These are phyloP conservation scores for Pangasius larnaudii DNA, from an alignment of 2,797 vertebrate species.

Conservation along the genomic window DNA sequence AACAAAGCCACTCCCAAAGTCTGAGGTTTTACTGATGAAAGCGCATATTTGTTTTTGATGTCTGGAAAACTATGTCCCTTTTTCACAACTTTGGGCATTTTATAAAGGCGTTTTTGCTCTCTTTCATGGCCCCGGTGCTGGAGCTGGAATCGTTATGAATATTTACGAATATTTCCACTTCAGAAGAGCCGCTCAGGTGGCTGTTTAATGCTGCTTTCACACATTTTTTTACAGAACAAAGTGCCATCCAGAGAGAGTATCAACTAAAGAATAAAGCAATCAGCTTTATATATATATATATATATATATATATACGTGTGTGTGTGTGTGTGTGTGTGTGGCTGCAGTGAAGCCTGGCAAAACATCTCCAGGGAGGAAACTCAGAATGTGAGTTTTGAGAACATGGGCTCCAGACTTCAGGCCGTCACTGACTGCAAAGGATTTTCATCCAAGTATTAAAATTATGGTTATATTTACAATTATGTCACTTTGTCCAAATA, in stretches of 20 bases:
- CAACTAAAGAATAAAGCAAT: too few species aligned
- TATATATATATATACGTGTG: too few species aligned
- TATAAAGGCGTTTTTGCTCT: neutral
- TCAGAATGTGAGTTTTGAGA: too few species aligned
- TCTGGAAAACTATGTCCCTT: neutral
- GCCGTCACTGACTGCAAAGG: too few species aligned
- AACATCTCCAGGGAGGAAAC: too few species aligned
- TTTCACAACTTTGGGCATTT: neutral
- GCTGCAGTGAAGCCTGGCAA: too few species aligned
- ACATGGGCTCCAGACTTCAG: too few species aligned
- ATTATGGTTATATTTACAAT: too few species aligned
- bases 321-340: too few species aligned
- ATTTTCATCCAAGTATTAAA: too few species aligned
- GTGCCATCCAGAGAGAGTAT: neutral
- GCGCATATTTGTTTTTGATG: constrained; percentile 39
- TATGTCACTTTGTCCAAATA: too few species aligned
- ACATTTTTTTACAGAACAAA: neutral
- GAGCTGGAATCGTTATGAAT: neutral
- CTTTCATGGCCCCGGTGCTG: neutral
- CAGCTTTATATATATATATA: too few species aligned
- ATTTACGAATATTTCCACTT: neutral
- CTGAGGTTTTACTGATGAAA: constrained; percentile 29
- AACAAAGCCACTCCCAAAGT: neutral
- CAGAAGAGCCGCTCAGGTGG: neutral
- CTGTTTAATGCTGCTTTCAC: neutral